Percentiles rank a stretch among this genome's conserved stretches.
Conservation (phyloP, 2,888 invertebrate genomes). For the Tipula confusa region DNA sequence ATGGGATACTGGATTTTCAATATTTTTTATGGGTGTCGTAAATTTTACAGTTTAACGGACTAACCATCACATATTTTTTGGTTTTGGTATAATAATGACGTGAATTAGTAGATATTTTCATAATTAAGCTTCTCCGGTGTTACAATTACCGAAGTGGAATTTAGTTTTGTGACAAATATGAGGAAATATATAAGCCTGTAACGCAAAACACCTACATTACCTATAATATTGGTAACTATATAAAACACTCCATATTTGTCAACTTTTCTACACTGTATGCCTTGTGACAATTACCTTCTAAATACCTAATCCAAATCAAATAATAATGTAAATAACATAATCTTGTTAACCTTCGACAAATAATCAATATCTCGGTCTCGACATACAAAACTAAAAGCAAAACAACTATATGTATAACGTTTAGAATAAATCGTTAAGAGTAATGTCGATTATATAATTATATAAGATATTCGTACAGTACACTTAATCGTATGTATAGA, state of each 20-base stretch:
- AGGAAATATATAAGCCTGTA: too few relatives aligned
- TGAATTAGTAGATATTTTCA: too few relatives aligned
- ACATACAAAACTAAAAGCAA: background rate
- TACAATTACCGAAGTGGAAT: too few relatives aligned
- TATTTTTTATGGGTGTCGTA: too few relatives aligned
- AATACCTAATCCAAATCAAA: background rate
- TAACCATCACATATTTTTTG: too few relatives aligned
- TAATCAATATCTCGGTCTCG: constrained; percentile 20
- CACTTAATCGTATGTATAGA: background rate
- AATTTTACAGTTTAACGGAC: too few relatives aligned
- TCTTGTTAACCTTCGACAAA: background rate
- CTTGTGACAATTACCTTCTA: background rate
- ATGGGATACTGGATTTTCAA: too few relatives aligned
- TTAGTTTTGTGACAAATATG: too few relatives aligned
- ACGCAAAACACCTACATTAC: too few relatives aligned
- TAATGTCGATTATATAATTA: background rate
- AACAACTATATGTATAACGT: background rate
- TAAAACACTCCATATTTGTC: background rate
- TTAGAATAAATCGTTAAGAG: background rate
- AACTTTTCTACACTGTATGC: background rate
- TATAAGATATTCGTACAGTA: background rate
- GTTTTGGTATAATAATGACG: too few relatives aligned
- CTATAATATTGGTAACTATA: background rate
- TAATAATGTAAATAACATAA: background rate
- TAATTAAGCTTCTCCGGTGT: too few relatives aligned